Base-by-base conservation (phyloP, 2,888 invertebrate species). In the Leptarthrus brevirostris region DNA sequence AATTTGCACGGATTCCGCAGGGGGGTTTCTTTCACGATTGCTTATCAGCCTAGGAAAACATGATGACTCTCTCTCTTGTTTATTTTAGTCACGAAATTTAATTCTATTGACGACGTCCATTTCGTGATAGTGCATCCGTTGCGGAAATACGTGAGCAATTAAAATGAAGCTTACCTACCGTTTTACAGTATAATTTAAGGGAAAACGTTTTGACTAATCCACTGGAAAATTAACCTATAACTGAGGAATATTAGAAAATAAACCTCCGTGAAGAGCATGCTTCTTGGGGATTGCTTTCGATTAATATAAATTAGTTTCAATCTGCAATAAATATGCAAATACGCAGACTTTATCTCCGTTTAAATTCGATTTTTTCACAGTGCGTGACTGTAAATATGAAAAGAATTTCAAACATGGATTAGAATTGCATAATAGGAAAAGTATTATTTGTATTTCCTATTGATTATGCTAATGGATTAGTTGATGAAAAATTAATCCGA, bases 31-130 rank as follows among this genome's bases (percentile, higher is more conserved):
- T 8, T 40, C 36, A 40, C 22, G 40, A 40, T 40, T 36, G 40
- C 20, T 36, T 40, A 40, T 40, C 8, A 2, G 40, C 44, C 14
- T 16, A 18, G 16, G 6, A 18, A 8, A 56, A 47, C 16, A 66
- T 36, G 66, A 14, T 22, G 8, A 24, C 26, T 49, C n/a, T n/a
- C n/a, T n/a, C 66, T 36, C 8, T 47, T 49, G 30, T 66, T 66
- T 53, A 66, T 66, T 66, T 66, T 49, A 26, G 66, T 66, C 66
- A 66, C 66, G 66, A 47, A 66, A 66, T 49, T 66, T 66, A 66
- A 66, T 66, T 66, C 16, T 49, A 47, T 66, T 53, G 30, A 6
- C 20, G 49, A 66, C 66, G 66, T 47, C 66, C 66, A 47, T 49
- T 66, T 66, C 30, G 49, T 49, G 47, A 66, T 47, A 47, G 66